Conservation (phyloP, 2,797 vertebrate genomes). For the Oreochromis grahami region DNA sequence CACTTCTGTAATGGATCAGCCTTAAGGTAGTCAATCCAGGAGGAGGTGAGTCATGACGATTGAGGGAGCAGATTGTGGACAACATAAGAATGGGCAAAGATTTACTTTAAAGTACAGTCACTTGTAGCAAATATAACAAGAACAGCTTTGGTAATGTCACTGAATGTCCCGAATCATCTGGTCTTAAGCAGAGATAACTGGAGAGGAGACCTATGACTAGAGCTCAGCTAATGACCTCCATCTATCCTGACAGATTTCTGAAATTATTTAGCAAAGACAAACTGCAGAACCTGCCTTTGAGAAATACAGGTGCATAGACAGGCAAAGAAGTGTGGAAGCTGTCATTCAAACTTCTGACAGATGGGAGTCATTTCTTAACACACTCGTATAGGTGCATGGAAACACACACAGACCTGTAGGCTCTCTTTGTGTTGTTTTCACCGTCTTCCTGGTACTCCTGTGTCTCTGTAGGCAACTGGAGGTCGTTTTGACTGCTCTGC, state of each 20-base stretch:
- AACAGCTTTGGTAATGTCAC: background rate
- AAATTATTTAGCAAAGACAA: background rate
- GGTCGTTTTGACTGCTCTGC: slow-evolving; percentile 81
- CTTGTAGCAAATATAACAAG: background rate
- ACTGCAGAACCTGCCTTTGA: background rate
- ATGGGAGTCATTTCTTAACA: background rate
- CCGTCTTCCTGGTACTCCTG: slow-evolving; percentile 86
- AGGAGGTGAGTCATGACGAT: background rate
- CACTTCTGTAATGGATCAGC: background rate
- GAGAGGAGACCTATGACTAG: background rate
- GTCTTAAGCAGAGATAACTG: background rate
- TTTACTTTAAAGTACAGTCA: background rate
- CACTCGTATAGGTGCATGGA: background rate
- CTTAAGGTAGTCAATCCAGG: background rate
- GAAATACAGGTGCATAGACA: background rate
- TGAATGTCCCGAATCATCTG: background rate
- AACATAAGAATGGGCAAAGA: background rate
- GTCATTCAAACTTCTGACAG: background rate
- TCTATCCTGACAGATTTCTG: background rate
- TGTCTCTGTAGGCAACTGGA: slow-evolving; percentile 81
- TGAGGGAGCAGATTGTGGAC: background rate
- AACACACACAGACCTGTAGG: slow-evolving; percentile 81
- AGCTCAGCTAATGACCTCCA: background rate
- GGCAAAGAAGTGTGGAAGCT: background rate
- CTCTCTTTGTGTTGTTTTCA: slow-evolving; percentile 88